Conservation (phyloP, 2,797 vertebrate genomes). For the Petrocephalus sullivani region DNA sequence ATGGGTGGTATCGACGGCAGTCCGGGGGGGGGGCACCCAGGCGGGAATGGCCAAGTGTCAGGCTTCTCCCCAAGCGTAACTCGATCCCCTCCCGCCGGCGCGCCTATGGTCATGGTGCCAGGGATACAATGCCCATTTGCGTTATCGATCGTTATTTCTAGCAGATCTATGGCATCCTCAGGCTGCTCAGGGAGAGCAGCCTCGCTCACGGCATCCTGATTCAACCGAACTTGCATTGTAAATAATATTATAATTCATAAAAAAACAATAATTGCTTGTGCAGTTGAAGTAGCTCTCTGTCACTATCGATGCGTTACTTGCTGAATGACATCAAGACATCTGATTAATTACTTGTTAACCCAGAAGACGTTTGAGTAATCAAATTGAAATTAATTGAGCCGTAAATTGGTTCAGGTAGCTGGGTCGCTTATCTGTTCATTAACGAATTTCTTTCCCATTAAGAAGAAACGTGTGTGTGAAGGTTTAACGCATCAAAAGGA, state of each 20-base stretch:
- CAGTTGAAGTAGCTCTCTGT: not conserved
- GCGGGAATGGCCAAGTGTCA: not conserved
- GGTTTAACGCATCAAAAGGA: not conserved
- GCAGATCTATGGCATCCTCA: not conserved
- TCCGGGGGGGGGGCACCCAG: not conserved
- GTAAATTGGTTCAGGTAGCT: conserved; percentile 11
- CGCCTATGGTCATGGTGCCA: not conserved
- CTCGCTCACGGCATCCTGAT: not conserved
- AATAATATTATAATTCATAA: conserved; percentile 3
- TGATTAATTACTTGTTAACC: conserved; percentile 10
- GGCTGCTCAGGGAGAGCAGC: not conserved
- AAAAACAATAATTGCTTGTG: not conserved
- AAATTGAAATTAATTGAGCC: not conserved
- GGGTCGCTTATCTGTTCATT: not conserved
- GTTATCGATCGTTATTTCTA: not conserved
- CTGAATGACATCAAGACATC: not conserved
- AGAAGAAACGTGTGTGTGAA: not conserved
- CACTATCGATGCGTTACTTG: not conserved
- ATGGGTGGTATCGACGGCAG: conserved; percentile 5
- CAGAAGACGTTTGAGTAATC: not conserved
- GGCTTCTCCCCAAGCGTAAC: not conserved
- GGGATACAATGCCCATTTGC: not conserved
- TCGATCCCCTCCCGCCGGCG: not conserved
- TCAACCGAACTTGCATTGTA: not conserved
- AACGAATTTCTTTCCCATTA: conserved; percentile 3